Conservation (phyloP, 64 coral and sea anemone genomes). For the Montipora foliosa region DNA sequence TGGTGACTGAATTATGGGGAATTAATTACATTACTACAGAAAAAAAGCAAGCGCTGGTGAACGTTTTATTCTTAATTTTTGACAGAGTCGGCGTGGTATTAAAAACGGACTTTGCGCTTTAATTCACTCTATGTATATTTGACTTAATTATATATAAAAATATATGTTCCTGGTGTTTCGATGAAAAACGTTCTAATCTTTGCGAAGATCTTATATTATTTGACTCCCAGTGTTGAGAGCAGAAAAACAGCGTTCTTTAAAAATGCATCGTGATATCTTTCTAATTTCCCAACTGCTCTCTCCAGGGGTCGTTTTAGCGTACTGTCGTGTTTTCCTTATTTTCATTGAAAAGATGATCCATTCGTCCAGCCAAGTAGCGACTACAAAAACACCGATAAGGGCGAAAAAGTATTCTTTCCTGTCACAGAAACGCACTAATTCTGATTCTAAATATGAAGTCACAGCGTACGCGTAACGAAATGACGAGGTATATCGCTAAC, state of each 20-base stretch:
- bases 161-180: background rate
- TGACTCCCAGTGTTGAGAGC: background rate
- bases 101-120: background rate
- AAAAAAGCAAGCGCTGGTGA: too few relatives aligned
- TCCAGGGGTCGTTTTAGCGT: background rate
- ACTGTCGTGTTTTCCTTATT: background rate
- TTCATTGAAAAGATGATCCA: background rate
- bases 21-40: too few relatives aligned
- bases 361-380: too few relatives aligned
- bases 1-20: too few relatives aligned
- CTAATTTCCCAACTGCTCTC: background rate
- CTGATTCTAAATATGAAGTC: too few relatives aligned
- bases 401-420: background rate
- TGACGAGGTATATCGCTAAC: background rate
- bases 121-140: background rate
- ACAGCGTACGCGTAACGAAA: too few relatives aligned
- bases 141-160: background rate
- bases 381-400: background rate
- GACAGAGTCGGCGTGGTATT: too few relatives aligned
- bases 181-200: background rate
- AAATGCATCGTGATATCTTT: background rate
- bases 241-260: background rate
- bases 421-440: too few relatives aligned
- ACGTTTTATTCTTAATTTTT: too few relatives aligned
- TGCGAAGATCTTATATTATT: background rate